These are phyloP conservation scores for Miichthys miiuy DNA, from an alignment of 2,797 vertebrate genomes.

Conservation along the genomic window DNA sequence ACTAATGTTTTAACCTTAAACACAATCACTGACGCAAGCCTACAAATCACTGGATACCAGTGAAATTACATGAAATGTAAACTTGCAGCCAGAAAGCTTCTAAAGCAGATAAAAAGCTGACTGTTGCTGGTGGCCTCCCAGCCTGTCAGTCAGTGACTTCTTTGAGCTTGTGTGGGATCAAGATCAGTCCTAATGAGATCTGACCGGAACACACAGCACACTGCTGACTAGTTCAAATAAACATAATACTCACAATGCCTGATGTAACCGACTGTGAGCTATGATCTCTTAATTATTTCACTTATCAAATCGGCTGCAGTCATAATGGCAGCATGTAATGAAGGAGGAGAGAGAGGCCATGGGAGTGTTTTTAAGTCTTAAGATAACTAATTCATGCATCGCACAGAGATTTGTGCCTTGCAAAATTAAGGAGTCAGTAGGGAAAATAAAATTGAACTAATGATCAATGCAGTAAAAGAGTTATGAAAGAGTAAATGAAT, in stretches of 20 bases:
- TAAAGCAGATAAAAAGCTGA: slow-evolving; percentile 34
- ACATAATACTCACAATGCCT: slow-evolving; percentile 21
- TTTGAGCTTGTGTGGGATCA: slow-evolving; percentile 47
- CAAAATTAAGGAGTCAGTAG: slow-evolving; percentile 30
- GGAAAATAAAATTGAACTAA: slow-evolving; percentile 38
- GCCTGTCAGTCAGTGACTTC: slow-evolving; percentile 15
- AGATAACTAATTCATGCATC: slow-evolving; percentile 32
- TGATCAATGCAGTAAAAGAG: slow-evolving; percentile 27
- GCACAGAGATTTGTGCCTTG: slow-evolving; percentile 17
- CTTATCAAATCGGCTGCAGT: slow-evolving; percentile 42
- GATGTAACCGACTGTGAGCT: slow-evolving; percentile 14
- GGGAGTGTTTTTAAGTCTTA: slow-evolving; percentile 20
- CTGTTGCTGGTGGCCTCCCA: slow-evolving; percentile 20
- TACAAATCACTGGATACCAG: neutral
- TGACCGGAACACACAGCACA: slow-evolving; percentile 40
- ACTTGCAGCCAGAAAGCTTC: neutral
- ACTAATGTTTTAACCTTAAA: neutral
- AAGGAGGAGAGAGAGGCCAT: slow-evolving; percentile 30
- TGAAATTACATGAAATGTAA: slow-evolving; percentile 1
- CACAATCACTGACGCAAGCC: neutral
- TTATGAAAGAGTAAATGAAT: slow-evolving; percentile 32
- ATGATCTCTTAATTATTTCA: slow-evolving; percentile 53
- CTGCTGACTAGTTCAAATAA: slow-evolving; percentile 20
- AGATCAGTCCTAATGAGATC: slow-evolving; percentile 56
- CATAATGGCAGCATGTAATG: slow-evolving; percentile 28